Base-by-base conservation (phyloP, 2,113 vertebrate genomes). In the Oryzias curvinotus region DNA sequence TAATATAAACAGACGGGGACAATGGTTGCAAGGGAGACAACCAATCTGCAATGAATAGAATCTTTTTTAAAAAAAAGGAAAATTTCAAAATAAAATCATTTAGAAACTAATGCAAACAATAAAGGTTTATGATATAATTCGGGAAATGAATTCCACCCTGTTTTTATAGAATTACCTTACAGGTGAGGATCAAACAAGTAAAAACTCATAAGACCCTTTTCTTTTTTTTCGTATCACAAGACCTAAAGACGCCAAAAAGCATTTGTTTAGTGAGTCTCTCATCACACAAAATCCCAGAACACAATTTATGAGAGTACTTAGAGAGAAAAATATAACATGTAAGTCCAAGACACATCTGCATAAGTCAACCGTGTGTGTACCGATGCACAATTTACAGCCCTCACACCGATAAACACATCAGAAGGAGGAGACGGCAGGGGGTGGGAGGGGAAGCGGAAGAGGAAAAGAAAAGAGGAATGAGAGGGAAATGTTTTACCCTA, bases 291-390 rank as follows among this genome's bases (percentile, higher is more conserved):
- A 86, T 87, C 82, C 74, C 53, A 52, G 47, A 50, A 18, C 47
- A 55, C 63, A 72, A 91, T 89, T 91, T 89, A 93, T 85, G 81
- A 71, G 52, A 81, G 77, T 82, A 87, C 74, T 91, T 90, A 83
- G 69, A 62, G 85, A 75, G 79, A 16, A 88, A 88, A 89, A 73
- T 66, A 54, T 19, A 80, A 86, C 87, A 80, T 71, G 85, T 78
- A 79, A 85, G 66, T 70, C 68, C 69, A 36, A 61, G 78, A 83
- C 46, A 66, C 78, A 79, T 85, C 83, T 77, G 85, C 79, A 81
- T 83, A 71, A 71, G 80, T 81, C 85, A 81, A 16, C 42, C 5
- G 4, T 52, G 59, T 73, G 78, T 84, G 70, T 84, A 80, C 68
- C 5, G 19, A 65, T 59, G 78, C 66, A 78, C 26, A 80, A 71